Percentiles rank a stretch among this genome's conserved stretches.
Evolutionary conservation across 2,797 vertebrate genomes (phyloP).

Genomic region (Phoxinus dragarum): DNA sequence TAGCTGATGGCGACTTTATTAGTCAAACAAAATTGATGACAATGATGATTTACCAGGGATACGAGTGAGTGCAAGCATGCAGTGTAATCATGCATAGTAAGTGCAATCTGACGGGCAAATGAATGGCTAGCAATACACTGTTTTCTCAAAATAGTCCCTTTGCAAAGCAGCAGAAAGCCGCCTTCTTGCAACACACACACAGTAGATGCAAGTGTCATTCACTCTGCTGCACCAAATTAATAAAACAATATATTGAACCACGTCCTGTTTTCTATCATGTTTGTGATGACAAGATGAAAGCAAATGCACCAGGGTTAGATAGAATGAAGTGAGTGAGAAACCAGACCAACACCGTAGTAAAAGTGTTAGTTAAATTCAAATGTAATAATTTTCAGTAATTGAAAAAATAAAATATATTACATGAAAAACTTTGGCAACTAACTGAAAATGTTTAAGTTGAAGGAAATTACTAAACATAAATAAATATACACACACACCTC

Average conservation of each 20-base stretch:
- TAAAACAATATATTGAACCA: background rate
- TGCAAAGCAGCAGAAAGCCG: background rate
- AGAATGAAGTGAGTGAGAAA: background rate
- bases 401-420: too few species aligned
- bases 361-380: too few species aligned
- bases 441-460: too few species aligned
- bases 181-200: too few species aligned
- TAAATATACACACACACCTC: too few species aligned
- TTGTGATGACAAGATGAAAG: background rate
- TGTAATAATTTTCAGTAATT: too few species aligned
- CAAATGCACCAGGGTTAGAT: background rate
- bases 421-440: too few species aligned
- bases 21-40: background rate
- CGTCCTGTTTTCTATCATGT: background rate
- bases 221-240: background rate
- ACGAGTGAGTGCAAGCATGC: background rate
- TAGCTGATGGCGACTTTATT: background rate
- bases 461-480: too few species aligned
- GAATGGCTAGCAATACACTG: rapidly evolving
- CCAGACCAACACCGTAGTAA: background rate
- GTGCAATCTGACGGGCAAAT: background rate
- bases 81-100: too few species aligned
- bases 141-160: background rate
- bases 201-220: background rate
- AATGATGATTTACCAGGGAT: background rate